phyloP scores from a whole-genome alignment of 2,113 vertebrate genomes.

The Rhipidura dahli region DNA sequence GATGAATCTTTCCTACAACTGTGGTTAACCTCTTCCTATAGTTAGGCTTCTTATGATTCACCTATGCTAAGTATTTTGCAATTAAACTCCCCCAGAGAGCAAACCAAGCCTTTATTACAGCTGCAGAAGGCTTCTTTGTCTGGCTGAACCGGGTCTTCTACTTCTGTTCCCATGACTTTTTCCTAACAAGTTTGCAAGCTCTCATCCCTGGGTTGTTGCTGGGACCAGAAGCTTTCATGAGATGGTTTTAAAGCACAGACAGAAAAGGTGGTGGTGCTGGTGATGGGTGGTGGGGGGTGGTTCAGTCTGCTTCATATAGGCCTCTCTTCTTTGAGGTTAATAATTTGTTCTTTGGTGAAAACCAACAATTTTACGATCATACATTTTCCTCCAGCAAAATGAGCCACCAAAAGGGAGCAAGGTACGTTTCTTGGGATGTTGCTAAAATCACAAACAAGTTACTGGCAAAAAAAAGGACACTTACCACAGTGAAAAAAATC shows the following conservation, averaged over 20 bases:
- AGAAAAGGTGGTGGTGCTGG: neutral
- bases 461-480: neutral
- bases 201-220: neutral
- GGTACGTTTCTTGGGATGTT: fast-evolving
- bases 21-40: constrained; percentile 67
- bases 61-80: constrained; percentile 56
- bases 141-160: constrained; percentile 56
- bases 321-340: neutral
- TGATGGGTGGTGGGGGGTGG: fast-evolving
- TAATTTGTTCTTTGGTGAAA: neutral
- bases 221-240: neutral
- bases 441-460: neutral
- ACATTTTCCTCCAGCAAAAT: neutral
- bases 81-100: constrained; percentile 55
- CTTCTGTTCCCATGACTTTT: constrained; percentile 53
- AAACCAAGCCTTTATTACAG: constrained; percentile 54
- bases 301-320: neutral
- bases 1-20: constrained; percentile 47
- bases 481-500: neutral
- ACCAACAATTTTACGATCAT: neutral
- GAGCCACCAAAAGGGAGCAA: neutral
- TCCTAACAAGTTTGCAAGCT: neutral
- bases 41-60: constrained; percentile 58
- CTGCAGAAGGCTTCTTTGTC: constrained; percentile 29
- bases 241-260: neutral